phyloP scores from a whole-genome alignment of 1,140 invertebrate species.

The Lerema accius region DNA sequence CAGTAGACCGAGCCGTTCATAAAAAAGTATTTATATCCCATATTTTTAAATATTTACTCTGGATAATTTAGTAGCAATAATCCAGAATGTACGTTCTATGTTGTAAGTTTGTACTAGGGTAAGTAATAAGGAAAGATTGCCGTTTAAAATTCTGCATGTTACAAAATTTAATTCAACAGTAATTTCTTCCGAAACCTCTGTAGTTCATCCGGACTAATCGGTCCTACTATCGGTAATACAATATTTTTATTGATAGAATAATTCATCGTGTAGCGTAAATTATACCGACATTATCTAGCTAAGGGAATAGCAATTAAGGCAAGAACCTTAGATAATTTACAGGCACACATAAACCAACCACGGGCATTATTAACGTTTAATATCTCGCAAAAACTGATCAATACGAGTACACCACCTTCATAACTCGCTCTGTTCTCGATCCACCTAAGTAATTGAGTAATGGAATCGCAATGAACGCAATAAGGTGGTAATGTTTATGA shows the following conservation, averaged over 20 bases:
- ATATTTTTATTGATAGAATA: slow-evolving; percentile 41
- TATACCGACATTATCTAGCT: slow-evolving; percentile 55
- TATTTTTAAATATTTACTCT: too few relatives aligned
- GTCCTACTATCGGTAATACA: neutral
- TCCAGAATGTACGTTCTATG: too few relatives aligned
- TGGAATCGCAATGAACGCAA: slow-evolving; percentile 19
- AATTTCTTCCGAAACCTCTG: too few relatives aligned
- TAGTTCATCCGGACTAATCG: too few relatives aligned
- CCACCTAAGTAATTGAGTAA: slow-evolving; percentile 37
- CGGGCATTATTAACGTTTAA: slow-evolving; percentile 44
- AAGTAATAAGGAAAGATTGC: too few relatives aligned
- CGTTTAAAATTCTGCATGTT: too few relatives aligned
- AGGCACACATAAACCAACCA: slow-evolving; percentile 49
- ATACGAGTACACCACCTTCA: slow-evolving; percentile 8
- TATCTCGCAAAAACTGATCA: slow-evolving; percentile 41
- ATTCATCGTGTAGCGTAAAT: slow-evolving; percentile 56
- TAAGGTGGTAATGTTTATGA: neutral
- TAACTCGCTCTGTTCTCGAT: slow-evolving; percentile 11
- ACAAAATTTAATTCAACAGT: too few relatives aligned
- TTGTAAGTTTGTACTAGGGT: too few relatives aligned
- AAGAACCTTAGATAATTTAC: slow-evolving; percentile 53
- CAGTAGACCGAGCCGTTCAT: too few relatives aligned
- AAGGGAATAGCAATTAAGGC: slow-evolving; percentile 61
- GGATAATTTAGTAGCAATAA: too few relatives aligned
- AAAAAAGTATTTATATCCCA: too few relatives aligned